Conservation (phyloP, 2,113 vertebrate species). For the Nerophis ophidion region DNA sequence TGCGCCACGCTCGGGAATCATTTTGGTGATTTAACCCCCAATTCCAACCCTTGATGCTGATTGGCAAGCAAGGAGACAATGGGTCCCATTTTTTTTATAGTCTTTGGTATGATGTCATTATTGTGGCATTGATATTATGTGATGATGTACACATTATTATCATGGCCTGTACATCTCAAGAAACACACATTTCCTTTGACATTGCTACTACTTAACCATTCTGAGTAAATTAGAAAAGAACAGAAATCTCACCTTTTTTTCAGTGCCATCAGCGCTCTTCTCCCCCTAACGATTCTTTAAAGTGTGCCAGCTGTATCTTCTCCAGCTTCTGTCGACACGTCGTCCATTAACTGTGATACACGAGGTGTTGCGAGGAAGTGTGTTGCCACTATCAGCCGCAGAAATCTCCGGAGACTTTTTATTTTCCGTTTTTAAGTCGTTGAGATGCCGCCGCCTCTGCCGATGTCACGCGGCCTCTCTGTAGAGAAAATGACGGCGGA, state of each 20-base stretch:
- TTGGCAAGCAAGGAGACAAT: too few species aligned
- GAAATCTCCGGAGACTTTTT: slow-evolving; percentile 24
- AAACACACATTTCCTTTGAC: too few species aligned
- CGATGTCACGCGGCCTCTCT: slow-evolving; percentile 42
- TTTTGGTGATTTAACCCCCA: too few species aligned
- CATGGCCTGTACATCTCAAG: too few species aligned
- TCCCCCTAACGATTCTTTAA: slow-evolving; percentile 13
- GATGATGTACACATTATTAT: too few species aligned
- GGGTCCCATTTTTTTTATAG: too few species aligned
- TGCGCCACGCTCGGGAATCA: too few species aligned
- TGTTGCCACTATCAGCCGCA: slow-evolving; percentile 12
- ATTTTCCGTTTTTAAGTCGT: slow-evolving; percentile 20
- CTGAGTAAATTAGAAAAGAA: not conserved
- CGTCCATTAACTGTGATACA: slow-evolving; percentile 21
- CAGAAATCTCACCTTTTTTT: slow-evolving; percentile 45
- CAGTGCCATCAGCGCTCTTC: slow-evolving; percentile 51
- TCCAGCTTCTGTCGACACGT: slow-evolving; percentile 6
- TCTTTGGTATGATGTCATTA: too few species aligned
- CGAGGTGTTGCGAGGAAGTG: not conserved
- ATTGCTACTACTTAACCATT: not conserved
- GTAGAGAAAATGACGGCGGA: slow-evolving; percentile 31
- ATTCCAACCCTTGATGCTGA: too few species aligned
- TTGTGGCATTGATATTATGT: too few species aligned
- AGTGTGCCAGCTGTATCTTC: slow-evolving; percentile 15
- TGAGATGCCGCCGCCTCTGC: slow-evolving; percentile 32